Evolutionary conservation across 2,888 invertebrate species (phyloP).

Genomic region (Drosophila mimica): DNA sequence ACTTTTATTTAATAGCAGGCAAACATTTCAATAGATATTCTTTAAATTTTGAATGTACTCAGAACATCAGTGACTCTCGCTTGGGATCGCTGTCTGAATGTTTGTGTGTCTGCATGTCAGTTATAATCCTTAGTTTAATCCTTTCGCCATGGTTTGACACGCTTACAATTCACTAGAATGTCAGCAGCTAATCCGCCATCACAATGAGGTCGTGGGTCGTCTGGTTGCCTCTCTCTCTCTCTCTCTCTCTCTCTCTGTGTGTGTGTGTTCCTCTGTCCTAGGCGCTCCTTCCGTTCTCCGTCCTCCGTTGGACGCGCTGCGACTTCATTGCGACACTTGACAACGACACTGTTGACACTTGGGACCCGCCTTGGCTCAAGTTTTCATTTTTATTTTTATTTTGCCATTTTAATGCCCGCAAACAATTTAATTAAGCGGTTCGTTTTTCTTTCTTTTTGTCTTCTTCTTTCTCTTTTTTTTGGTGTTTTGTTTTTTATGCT

Average conservation of each 20-base stretch:
- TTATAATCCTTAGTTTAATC: constrained; percentile 76
- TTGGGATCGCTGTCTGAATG: constrained; percentile 7
- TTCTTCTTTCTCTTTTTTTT: constrained; percentile 13
- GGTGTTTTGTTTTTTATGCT: constrained; percentile 37
- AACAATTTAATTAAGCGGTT: constrained; percentile 81
- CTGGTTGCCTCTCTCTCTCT: constrained; percentile 16
- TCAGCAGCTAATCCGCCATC: constrained; percentile 74
- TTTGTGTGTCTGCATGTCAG: constrained; percentile 37
- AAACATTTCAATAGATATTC: constrained; percentile 2
- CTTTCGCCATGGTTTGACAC: constrained; percentile 76
- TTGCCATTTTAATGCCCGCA: constrained; percentile 78
- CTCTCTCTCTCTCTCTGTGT: background rate
- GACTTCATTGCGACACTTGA: constrained; percentile 60
- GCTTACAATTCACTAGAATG: constrained; percentile 79
- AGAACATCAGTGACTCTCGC: constrained; percentile 36
- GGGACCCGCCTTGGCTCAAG: constrained; percentile 75
- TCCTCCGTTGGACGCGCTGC: constrained; percentile 10
- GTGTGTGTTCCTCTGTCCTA: background rate
- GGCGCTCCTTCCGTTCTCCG: background rate
- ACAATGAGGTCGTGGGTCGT: constrained; percentile 61
- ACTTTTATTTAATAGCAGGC: background rate
- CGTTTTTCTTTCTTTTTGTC: constrained; percentile 32
- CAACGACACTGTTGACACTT: constrained; percentile 62
- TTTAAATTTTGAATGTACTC: constrained; percentile 31
- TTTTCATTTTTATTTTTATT: constrained; percentile 66